phyloP scores from a whole-genome alignment of 53 echinoderm and acorn worm genomes.

The Glandiceps talaboti region DNA sequence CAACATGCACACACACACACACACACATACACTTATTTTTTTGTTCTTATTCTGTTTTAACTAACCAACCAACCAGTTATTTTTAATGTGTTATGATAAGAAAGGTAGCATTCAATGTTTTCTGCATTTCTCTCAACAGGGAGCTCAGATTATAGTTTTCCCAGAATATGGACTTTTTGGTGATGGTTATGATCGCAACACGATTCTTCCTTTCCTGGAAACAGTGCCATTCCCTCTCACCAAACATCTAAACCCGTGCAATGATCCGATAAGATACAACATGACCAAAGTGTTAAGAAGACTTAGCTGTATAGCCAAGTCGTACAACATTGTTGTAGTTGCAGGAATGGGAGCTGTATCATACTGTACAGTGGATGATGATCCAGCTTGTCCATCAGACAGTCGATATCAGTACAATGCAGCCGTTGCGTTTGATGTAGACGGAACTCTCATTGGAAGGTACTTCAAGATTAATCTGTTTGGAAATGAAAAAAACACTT shows the following conservation, averaged over 20 bases:
- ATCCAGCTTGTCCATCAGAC: slow-evolving; percentile 38
- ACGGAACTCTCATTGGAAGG: slow-evolving; percentile 61
- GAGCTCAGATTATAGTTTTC: slow-evolving; percentile 74
- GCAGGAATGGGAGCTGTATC: slow-evolving; percentile 45
- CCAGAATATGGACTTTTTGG: slow-evolving; percentile 97
- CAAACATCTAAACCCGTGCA: slow-evolving; percentile 29
- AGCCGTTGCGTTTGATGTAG: slow-evolving; percentile 43
- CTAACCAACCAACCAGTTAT: too few relatives aligned
- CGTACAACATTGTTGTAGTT: slow-evolving; percentile 60
- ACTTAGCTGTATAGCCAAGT: slow-evolving; percentile 70
- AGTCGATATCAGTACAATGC: slow-evolving; percentile 82
- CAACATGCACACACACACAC: too few relatives aligned
- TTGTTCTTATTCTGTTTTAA: too few relatives aligned
- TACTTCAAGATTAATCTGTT: slow-evolving; percentile 85
- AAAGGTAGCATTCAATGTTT: too few relatives aligned
- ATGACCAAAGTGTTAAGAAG: slow-evolving; percentile 28
- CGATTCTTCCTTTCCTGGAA: slow-evolving; percentile 52
- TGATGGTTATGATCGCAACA: slow-evolving; percentile 21
- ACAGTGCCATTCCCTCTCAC: slow-evolving; percentile 41
- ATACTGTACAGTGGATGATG: slow-evolving; percentile 25
- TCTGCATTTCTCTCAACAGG: slow-evolving; percentile 26
- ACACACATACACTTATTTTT: too few relatives aligned
- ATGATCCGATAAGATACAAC: slow-evolving; percentile 16
- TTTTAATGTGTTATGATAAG: too few relatives aligned
- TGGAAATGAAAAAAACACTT: slow-evolving; percentile 32